A percentile compares a stretch with the other conserved stretches of the same genome.
Evolutionary conservation across 2,797 vertebrate genomes (phyloP).

Genomic region (Neostethus bicornis): DNA sequence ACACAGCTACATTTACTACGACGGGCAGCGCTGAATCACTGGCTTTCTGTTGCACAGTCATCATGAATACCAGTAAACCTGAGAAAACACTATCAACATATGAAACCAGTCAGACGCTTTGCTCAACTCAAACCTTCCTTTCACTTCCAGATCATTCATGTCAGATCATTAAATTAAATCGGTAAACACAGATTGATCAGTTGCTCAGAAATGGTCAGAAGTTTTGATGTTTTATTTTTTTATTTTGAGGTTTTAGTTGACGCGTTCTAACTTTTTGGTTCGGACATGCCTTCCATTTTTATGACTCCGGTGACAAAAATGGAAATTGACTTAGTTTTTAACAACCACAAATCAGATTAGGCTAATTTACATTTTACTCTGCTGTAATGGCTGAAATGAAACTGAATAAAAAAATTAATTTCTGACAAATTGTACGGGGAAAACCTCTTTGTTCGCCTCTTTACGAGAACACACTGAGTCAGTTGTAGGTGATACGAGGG

Average conservation of each 20-base stretch:
- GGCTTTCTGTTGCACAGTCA: constrained; percentile 57
- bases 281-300: constrained; percentile 13
- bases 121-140: constrained; percentile 57
- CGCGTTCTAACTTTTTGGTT: neutral
- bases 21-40: constrained; percentile 71
- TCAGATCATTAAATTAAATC: constrained; percentile 30
- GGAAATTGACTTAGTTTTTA: constrained; percentile 23
- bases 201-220: neutral
- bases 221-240: constrained; percentile 7
- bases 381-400: constrained; percentile 25
- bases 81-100: constrained; percentile 55
- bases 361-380: constrained; percentile 15
- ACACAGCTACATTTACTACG: constrained; percentile 49
- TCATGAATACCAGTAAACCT: constrained; percentile 58
- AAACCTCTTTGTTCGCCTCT: constrained; percentile 5
- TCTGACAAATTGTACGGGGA: constrained; percentile 7
- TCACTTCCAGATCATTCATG: constrained; percentile 53
- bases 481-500: constrained; percentile 18
- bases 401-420: constrained; percentile 1
- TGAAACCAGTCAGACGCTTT: constrained; percentile 47
- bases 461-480: constrained; percentile 37
- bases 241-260: neutral
- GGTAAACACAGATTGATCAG: constrained; percentile 15
- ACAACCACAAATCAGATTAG: constrained; percentile 1
- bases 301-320: neutral